Conservation (phyloP, 1,140 invertebrate species). For the Dysdera silvatica region DNA sequence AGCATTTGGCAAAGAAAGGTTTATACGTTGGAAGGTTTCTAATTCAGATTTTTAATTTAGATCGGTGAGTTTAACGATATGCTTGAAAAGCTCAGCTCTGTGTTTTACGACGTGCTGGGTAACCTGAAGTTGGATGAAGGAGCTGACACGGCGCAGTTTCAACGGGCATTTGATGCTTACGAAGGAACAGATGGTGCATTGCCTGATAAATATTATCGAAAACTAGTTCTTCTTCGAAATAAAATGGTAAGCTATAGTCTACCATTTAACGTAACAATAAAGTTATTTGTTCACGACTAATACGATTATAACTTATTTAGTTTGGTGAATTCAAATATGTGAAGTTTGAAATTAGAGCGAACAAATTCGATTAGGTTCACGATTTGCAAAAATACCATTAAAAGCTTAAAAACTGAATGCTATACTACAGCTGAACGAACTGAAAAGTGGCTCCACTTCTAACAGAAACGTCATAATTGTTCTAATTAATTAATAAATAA, state of each 20-base stretch:
- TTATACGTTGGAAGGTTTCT: not conserved
- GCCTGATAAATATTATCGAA: slow-evolving; percentile 26
- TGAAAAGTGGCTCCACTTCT: too few species aligned
- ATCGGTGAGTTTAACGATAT: slow-evolving; percentile 15
- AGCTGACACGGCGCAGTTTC: slow-evolving; percentile 9
- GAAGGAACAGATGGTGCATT: not conserved
- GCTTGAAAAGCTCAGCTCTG: slow-evolving; percentile 4
- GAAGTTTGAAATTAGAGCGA: too few species aligned
- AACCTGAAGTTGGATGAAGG: slow-evolving; percentile 9
- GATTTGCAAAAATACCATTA: too few species aligned
- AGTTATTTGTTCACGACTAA: too few species aligned
- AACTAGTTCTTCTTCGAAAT: not conserved
- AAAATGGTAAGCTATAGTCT: slow-evolving; percentile 27
- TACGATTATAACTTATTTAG: too few species aligned
- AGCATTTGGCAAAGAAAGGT: not conserved
- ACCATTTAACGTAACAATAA: too few species aligned
- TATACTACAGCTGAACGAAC: too few species aligned
- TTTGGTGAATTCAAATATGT: too few species aligned
- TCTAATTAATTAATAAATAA: too few species aligned
- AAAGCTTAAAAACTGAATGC: too few species aligned
- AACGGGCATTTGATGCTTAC: slow-evolving; percentile 17
- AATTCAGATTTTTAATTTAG: not conserved
- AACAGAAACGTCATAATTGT: too few species aligned
- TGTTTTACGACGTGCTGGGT: slow-evolving; percentile 20
- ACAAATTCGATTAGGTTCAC: too few species aligned